These are phyloP conservation scores for Lochmaea crataegi DNA, from an alignment of 2,888 invertebrate genomes.

Conservation along the genomic window DNA sequence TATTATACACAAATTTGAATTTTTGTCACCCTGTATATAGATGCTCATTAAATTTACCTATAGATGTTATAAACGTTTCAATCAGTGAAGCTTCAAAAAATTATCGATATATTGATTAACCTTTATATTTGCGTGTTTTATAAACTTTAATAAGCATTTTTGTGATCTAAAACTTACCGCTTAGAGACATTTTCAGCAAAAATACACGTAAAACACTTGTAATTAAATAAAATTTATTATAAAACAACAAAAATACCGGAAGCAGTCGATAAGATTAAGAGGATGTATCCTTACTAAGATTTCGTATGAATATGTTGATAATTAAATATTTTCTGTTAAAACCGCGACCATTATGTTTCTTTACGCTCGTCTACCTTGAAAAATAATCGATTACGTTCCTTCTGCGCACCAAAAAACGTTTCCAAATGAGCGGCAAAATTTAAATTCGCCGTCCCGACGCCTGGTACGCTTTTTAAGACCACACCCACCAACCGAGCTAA, in stretches of 20 bases:
- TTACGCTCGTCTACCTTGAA: constrained; percentile 41
- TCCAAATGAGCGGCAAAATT: constrained; percentile 11
- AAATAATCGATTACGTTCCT: constrained; percentile 37
- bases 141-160: background rate
- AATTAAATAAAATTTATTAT: background rate
- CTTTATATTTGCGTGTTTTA: background rate
- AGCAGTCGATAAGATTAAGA: constrained; percentile 34
- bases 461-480: background rate
- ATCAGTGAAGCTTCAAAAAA: too few relatives aligned
- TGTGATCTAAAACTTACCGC: constrained; percentile 28
- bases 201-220: constrained; percentile 5
- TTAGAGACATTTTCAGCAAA: constrained; percentile 32
- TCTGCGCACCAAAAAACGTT: background rate
- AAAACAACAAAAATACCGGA: constrained; percentile 24
- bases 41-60: too few relatives aligned
- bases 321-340: constrained; percentile 19
- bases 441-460: constrained; percentile 20
- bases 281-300: constrained; percentile 9
- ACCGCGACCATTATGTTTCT: constrained; percentile 36
- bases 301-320: constrained; percentile 7
- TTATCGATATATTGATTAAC: background rate
- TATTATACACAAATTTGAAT: too few relatives aligned
- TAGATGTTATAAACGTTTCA: too few relatives aligned
- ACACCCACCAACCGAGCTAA: background rate
- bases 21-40: too few relatives aligned